These are phyloP conservation scores for Epizoanthus fatuus DNA, from an alignment of 92 coral and sea anemone genomes.

Conservation along the genomic window DNA sequence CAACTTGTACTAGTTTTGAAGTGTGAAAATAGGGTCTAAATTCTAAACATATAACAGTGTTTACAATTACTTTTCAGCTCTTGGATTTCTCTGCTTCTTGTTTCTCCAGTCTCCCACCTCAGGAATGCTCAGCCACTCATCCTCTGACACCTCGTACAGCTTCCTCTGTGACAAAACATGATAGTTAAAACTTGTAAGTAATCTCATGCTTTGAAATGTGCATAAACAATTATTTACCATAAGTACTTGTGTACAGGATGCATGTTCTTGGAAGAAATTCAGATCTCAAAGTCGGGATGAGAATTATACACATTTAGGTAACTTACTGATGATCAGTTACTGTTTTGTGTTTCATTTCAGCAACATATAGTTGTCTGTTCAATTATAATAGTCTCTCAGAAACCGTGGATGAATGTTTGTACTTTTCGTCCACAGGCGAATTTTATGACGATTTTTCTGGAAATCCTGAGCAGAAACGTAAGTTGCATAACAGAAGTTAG, in stretches of 20 bases:
- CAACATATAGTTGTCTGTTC: too few relatives aligned
- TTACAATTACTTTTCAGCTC: conserved; percentile 88
- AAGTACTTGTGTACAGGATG: too few relatives aligned
- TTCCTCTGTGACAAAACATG: conserved; percentile 70
- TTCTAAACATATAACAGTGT: not conserved
- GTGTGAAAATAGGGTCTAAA: not conserved
- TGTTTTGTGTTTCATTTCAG: too few relatives aligned
- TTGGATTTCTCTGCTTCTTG: conserved; percentile 94
- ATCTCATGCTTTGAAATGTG: too few relatives aligned
- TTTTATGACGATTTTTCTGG: conserved; percentile 90
- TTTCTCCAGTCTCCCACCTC: conserved; percentile 98
- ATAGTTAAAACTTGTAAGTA: not conserved
- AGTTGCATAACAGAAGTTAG: not conserved
- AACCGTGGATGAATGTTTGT: not conserved
- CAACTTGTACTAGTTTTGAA: too few relatives aligned
- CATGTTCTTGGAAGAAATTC: too few relatives aligned
- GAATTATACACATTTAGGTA: too few relatives aligned
- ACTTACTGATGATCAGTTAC: too few relatives aligned
- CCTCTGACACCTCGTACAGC: conserved; percentile 91
- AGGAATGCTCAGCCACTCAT: conserved; percentile 95
- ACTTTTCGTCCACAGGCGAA: conserved; percentile 34
- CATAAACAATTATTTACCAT: too few relatives aligned
- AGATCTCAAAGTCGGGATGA: too few relatives aligned
- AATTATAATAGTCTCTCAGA: too few relatives aligned
- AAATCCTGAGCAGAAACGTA: conserved; percentile 75